phyloP scores from a whole-genome alignment of 2,888 invertebrate species.

The Leptinotarsa haldemani region DNA sequence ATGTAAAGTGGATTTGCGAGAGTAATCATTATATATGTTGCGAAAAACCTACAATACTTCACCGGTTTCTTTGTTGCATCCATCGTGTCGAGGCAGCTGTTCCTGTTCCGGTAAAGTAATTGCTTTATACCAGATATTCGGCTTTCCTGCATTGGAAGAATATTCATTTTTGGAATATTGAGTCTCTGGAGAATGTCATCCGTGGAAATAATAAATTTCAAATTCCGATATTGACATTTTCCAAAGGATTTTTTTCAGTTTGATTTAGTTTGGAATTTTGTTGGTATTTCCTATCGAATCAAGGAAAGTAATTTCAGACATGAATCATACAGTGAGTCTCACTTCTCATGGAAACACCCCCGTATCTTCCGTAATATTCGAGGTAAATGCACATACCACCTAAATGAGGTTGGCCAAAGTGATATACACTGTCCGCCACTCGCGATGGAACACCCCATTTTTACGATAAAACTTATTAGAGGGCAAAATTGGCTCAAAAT shows the following conservation, averaged over 20 bases:
- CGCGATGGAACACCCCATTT: too few species aligned
- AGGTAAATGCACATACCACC: too few species aligned
- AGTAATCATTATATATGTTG: neutral
- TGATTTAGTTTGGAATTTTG: neutral
- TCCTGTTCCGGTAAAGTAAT: conserved; percentile 3
- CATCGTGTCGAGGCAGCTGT: neutral
- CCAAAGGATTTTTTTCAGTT: neutral
- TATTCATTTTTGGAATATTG: neutral
- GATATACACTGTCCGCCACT: too few species aligned
- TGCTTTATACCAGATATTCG: neutral
- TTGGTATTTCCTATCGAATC: too few species aligned
- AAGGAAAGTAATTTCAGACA: too few species aligned
- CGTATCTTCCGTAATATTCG: too few species aligned
- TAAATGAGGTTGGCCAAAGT: too few species aligned
- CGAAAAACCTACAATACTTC: conserved; percentile 3
- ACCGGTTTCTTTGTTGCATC: conserved; percentile 3
- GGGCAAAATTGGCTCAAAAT: too few species aligned
- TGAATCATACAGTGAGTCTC: too few species aligned
- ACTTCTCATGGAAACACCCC: too few species aligned
- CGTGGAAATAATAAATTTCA: neutral
- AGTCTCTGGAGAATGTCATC: neutral
- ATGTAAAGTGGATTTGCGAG: neutral
- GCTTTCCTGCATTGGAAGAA: neutral
- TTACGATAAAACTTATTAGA: too few species aligned
- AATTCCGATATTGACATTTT: too few species aligned